A percentile compares a stretch with the other conserved stretches of the same genome.
phyloP scores from a whole-genome alignment of 2,888 invertebrate genomes.

The Agrochola lota region DNA sequence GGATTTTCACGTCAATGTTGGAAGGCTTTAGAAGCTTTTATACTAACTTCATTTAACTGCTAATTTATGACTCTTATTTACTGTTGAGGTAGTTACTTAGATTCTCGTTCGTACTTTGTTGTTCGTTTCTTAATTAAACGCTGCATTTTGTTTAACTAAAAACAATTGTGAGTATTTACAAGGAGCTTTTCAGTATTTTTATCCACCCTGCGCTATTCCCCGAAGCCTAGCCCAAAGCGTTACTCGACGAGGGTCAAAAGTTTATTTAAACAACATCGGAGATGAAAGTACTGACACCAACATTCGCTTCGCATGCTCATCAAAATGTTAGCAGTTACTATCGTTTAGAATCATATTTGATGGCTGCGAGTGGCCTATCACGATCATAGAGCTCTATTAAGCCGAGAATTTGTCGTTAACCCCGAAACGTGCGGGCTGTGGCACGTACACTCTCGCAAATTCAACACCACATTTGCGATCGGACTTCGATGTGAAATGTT shows the following conservation, averaged over 20 bases:
- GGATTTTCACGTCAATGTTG: slow-evolving; percentile 50
- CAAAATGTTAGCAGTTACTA: slow-evolving; percentile 30
- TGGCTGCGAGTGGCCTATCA: slow-evolving; percentile 44
- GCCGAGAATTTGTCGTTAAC: slow-evolving; percentile 60
- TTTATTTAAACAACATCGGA: slow-evolving; percentile 15
- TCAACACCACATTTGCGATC: slow-evolving; percentile 58
- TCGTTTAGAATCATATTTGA: slow-evolving; percentile 47
- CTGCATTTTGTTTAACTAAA: slow-evolving; percentile 3
- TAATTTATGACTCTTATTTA: slow-evolving; percentile 25
- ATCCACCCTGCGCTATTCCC: slow-evolving; percentile 11
- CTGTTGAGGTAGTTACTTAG: not conserved
- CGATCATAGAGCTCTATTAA: slow-evolving; percentile 60
- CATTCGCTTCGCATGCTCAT: slow-evolving; percentile 2
- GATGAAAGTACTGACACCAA: slow-evolving; percentile 4
- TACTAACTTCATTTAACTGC: slow-evolving; percentile 20
- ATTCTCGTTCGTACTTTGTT: not conserved
- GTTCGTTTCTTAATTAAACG: slow-evolving; percentile 3
- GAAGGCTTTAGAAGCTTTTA: slow-evolving; percentile 15
- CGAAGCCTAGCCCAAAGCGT: slow-evolving; percentile 24
- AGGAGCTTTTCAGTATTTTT: slow-evolving; percentile 10
- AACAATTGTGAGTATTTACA: slow-evolving; percentile 9
- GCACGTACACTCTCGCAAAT: slow-evolving; percentile 62
- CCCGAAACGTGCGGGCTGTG: slow-evolving; percentile 48
- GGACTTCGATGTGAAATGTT: slow-evolving; percentile 52
- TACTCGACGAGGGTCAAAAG: slow-evolving; percentile 13